These are phyloP conservation scores for Dicrurus megarhynchus DNA, from an alignment of 2,113 vertebrate genomes.

Conservation along the genomic window DNA sequence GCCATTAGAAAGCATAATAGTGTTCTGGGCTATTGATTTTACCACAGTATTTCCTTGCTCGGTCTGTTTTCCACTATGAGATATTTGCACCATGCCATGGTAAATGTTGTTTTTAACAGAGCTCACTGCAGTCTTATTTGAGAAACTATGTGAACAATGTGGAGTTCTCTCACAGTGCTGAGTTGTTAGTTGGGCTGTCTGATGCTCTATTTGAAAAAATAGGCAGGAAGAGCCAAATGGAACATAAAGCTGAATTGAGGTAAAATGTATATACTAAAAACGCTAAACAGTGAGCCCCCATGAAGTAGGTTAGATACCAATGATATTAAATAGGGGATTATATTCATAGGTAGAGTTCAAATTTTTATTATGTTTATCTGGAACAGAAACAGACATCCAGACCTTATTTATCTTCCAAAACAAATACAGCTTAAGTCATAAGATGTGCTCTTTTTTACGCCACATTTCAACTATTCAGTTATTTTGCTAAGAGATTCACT, in stretches of 20 bases:
- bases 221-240: neutral
- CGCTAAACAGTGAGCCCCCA: neutral
- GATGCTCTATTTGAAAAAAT: neutral
- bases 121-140: neutral
- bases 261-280: neutral
- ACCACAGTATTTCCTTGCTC: constrained; percentile 51
- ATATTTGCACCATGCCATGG: neutral
- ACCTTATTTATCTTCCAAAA: neutral
- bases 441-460: neutral
- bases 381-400: neutral
- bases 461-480: neutral
- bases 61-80: constrained; percentile 14
- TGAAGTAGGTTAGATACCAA: neutral
- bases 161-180: neutral
- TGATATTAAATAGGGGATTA: neutral
- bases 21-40: constrained; percentile 36
- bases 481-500: neutral
- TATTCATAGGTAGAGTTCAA: neutral
- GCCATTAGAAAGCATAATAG: constrained; percentile 24
- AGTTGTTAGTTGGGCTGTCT: neutral
- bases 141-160: constrained; percentile 8
- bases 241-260: neutral
- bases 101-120: constrained; percentile 47
- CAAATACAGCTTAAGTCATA: neutral
- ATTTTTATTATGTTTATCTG: neutral